A percentile compares a stretch with the other conserved stretches of the same genome.
phyloP scores from a whole-genome alignment of 2,888 invertebrate genomes.

The Serripes groenlandicus region DNA sequence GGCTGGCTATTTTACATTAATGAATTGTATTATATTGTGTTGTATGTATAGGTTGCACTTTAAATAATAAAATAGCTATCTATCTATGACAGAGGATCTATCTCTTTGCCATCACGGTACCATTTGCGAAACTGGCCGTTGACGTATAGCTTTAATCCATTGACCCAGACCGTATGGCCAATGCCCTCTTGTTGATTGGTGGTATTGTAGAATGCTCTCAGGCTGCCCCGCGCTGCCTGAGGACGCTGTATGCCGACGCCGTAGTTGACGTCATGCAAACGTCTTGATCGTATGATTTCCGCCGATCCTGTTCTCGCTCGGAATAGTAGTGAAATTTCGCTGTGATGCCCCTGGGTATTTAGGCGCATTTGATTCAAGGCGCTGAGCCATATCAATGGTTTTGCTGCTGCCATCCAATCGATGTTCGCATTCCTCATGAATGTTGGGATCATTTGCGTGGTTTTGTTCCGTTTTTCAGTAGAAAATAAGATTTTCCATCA shows the following conservation, averaged over 20 bases:
- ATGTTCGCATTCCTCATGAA: slow-evolving; percentile 2
- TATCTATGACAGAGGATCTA: not conserved
- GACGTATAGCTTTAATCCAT: no score
- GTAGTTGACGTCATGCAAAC: not conserved
- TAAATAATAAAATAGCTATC: no score
- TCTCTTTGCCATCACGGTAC: not conserved
- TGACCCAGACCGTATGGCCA: no score
- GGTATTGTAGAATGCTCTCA: slow-evolving; percentile 3
- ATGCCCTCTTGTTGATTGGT: slow-evolving; percentile 4
- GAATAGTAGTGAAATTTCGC: slow-evolving; percentile 31
- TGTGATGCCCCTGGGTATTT: slow-evolving; percentile 21
- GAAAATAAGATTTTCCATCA: slow-evolving; percentile 32
- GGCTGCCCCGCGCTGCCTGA: not conserved
- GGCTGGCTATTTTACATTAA: no score
- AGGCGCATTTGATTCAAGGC: slow-evolving; percentile 17
- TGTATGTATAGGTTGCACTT: no score
- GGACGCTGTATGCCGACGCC: slow-evolving; percentile 27
- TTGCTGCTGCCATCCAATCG: not conserved
- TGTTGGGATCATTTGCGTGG: no score
- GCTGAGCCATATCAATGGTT: slow-evolving; percentile 19
- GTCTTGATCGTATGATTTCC: slow-evolving; percentile 8
- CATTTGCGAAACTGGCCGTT: slow-evolving; percentile 1
- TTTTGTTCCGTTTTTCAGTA: slow-evolving; percentile 23
- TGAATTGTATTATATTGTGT: no score
- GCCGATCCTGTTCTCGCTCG: slow-evolving; percentile 25